Conservation (phyloP, 2,113 vertebrate genomes). For the Machaerirhynchus nigripectus region DNA sequence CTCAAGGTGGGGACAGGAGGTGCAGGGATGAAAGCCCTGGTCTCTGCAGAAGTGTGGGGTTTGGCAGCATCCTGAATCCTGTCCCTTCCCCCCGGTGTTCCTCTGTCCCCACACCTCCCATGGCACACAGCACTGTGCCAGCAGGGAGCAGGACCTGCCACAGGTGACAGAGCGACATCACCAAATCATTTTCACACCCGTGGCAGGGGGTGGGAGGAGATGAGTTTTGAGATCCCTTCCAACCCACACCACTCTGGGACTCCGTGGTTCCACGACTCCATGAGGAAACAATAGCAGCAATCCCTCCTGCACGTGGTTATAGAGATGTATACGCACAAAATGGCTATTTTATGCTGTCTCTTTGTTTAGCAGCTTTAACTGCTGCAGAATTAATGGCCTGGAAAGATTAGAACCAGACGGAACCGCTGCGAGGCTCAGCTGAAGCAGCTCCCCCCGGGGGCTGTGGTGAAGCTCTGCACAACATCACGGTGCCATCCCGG, state of each 20-base stretch:
- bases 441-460: background rate
- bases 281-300: background rate
- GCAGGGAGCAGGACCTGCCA: background rate
- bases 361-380: background rate
- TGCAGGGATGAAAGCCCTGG: background rate
- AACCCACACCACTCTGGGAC: background rate
- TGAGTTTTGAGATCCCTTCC: background rate
- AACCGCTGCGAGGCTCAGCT: background rate
- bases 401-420: background rate
- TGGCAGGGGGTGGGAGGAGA: background rate
- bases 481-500: background rate
- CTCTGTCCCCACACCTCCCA: rapidly evolving
- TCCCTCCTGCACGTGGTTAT: rapidly evolving
- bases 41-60: rapidly evolving
- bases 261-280: rapidly evolving
- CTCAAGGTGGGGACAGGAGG: background rate
- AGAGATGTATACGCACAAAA: rapidly evolving
- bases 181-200: rapidly evolving
- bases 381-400: background rate
- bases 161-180: background rate
- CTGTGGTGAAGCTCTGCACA: background rate
- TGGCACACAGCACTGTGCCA: background rate
- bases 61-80: background rate
- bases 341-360: rapidly evolving
- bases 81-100: rapidly evolving